These are phyloP conservation scores for Mamestra configurata DNA, from an alignment of 1,140 invertebrate species.

Conservation along the genomic window DNA sequence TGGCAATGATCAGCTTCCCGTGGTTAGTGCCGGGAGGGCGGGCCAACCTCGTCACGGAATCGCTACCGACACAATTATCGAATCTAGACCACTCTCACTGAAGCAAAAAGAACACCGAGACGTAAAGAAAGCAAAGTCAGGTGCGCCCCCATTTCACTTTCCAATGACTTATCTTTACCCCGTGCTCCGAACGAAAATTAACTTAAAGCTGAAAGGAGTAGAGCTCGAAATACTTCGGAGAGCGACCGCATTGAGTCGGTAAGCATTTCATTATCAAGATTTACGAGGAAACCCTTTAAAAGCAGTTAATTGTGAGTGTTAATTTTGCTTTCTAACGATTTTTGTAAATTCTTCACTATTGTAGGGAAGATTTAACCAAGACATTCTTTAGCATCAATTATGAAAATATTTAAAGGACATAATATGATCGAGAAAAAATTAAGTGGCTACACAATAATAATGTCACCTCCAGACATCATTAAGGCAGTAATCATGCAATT, in stretches of 20 bases:
- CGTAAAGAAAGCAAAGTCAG: conserved; percentile 85
- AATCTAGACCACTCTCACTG: conserved; percentile 87
- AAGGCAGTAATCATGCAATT: conserved; percentile 33
- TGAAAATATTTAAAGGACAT: background rate
- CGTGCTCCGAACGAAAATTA: conserved; percentile 59
- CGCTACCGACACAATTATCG: conserved; percentile 85
- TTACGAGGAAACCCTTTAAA: conserved; percentile 83
- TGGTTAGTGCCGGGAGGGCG: conserved; percentile 63
- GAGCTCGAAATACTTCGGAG: conserved; percentile 52
- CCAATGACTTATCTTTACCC: conserved; percentile 79
- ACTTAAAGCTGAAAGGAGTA: conserved; percentile 55
- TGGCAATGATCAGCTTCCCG: conserved; percentile 44
- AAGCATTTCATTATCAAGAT: conserved; percentile 83
- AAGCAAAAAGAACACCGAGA: conserved; percentile 85
- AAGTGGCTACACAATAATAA: conserved; percentile 45
- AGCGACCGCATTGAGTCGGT: conserved; percentile 57
- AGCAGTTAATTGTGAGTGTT: conserved; percentile 77
- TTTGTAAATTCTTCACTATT: conserved; percentile 58
- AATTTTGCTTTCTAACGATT: conserved; percentile 72
- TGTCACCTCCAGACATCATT: conserved; percentile 4
- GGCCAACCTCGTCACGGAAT: conserved; percentile 74
- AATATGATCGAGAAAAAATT: conserved; percentile 58
- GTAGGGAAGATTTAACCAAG: background rate
- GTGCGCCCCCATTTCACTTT: conserved; percentile 87
- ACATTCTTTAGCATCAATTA: background rate